Evolutionary conservation across 2,888 invertebrate genomes (phyloP).

Genomic region (Hyles lineata): DNA sequence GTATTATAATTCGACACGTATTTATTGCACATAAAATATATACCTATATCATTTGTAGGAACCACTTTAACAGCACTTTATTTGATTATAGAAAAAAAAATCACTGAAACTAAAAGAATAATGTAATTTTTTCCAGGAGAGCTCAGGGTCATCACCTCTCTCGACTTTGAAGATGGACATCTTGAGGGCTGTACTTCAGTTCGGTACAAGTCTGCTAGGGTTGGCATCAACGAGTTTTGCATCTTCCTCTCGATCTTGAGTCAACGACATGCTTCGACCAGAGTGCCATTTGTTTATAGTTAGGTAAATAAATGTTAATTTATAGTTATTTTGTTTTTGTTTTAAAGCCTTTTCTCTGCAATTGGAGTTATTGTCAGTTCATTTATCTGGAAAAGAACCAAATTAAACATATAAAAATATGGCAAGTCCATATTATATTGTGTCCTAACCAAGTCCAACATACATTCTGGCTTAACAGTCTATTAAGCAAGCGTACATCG

Average conservation of each 20-base stretch:
- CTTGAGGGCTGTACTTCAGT: slow-evolving; percentile 66
- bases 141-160: slow-evolving; percentile 51
- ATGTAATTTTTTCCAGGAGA: slow-evolving; percentile 14
- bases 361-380: slow-evolving; percentile 66
- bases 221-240: slow-evolving; percentile 56
- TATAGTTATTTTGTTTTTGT: not conserved
- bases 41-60: not conserved
- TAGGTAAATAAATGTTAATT: not conserved
- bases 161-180: slow-evolving; percentile 72
- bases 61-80: too few species aligned
- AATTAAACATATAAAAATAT: not conserved
- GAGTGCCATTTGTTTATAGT: slow-evolving; percentile 42
- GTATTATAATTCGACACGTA: not conserved
- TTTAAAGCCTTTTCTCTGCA: slow-evolving; percentile 56
- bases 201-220: slow-evolving; percentile 65
- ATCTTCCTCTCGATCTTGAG: not conserved
- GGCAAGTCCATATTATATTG: too few species aligned
- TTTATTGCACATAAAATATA: not conserved
- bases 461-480: not conserved
- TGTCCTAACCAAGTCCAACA: too few species aligned
- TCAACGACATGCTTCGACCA: not conserved
- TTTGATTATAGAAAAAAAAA: too few species aligned
- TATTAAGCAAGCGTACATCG: not conserved
- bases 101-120: too few species aligned
- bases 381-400: slow-evolving; percentile 60